Conservation (phyloP, 2,888 invertebrate species). For the Pyrocoelia pectoralis region DNA sequence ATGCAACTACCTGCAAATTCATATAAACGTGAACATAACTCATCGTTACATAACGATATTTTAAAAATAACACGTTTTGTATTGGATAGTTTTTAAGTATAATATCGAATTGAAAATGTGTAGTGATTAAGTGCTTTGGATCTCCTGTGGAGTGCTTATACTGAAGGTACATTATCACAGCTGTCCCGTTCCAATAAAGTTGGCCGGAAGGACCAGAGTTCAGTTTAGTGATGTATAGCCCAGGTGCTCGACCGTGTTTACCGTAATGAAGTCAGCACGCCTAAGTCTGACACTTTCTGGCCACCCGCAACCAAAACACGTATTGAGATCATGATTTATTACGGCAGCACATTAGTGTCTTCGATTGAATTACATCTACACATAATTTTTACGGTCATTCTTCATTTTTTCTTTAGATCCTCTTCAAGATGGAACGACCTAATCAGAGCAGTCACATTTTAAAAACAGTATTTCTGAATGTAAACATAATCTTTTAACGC, state of each 20-base stretch:
- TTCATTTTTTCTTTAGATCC: conserved; percentile 29
- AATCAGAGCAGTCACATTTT: conserved; percentile 37
- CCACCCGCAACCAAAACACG: conserved; percentile 56
- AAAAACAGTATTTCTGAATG: conserved; percentile 31
- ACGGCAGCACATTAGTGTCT: conserved; percentile 46
- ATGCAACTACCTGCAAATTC: conserved; percentile 20
- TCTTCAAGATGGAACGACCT: conserved; percentile 36
- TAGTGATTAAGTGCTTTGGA: conserved; percentile 43
- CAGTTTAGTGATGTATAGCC: conserved; percentile 49
- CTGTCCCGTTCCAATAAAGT: conserved; percentile 44
- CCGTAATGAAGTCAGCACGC: conserved; percentile 55
- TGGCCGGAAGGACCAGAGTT: conserved; percentile 43
- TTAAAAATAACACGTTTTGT: background rate
- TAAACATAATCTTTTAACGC: background rate
- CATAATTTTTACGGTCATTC: conserved; percentile 47
- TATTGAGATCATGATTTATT: conserved; percentile 54
- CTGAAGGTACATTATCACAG: conserved; percentile 47
- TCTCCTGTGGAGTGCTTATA: conserved; percentile 40
- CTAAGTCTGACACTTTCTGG: conserved; percentile 50
- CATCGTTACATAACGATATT: conserved; percentile 17
- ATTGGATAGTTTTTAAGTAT: background rate
- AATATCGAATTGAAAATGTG: conserved; percentile 22
- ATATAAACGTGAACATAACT: conserved; percentile 22
- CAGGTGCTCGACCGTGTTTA: conserved; percentile 51
- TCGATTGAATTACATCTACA: conserved; percentile 44